phyloP scores from a whole-genome alignment of 1,140 invertebrate genomes.

The Cherax destructor region DNA sequence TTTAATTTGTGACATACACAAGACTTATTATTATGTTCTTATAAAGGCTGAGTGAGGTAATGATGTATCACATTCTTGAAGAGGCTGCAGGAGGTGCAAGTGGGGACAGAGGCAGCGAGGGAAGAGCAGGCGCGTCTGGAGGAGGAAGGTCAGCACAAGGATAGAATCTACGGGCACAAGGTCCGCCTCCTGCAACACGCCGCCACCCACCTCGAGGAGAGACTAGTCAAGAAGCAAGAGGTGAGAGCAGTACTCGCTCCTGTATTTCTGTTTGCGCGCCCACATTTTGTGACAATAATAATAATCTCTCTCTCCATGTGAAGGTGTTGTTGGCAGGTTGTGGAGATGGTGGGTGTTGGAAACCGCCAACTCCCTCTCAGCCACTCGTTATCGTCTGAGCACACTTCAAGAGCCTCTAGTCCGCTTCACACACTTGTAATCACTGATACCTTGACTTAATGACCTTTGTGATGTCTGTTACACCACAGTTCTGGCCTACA shows the following conservation, averaged over 20 bases:
- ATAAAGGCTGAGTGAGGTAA: neutral
- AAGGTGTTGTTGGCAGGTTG: neutral
- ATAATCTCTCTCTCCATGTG: too few species aligned
- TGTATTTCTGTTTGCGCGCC: neutral
- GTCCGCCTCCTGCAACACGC: conserved; percentile 58
- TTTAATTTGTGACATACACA: too few species aligned
- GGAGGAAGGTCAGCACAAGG: conserved; percentile 42
- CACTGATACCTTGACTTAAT: too few species aligned
- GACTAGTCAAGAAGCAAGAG: conserved; percentile 58
- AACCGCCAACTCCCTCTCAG: neutral
- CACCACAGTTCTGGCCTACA: too few species aligned
- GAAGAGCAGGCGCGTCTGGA: conserved; percentile 20
- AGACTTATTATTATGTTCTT: too few species aligned
- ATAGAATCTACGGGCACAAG: conserved; percentile 47
- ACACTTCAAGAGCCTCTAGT: neutral
- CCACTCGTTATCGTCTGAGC: neutral
- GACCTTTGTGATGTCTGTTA: too few species aligned
- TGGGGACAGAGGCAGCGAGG: conserved; percentile 16
- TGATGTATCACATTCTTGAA: neutral
- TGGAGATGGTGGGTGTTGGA: neutral
- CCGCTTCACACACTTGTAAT: neutral
- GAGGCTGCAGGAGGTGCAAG: conserved; percentile 24
- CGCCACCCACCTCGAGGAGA: conserved; percentile 54
- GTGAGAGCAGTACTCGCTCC: neutral
- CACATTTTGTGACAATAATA: neutral